Conservation (phyloP, 2,797 vertebrate species). For the Enteromius anoplus region DNA sequence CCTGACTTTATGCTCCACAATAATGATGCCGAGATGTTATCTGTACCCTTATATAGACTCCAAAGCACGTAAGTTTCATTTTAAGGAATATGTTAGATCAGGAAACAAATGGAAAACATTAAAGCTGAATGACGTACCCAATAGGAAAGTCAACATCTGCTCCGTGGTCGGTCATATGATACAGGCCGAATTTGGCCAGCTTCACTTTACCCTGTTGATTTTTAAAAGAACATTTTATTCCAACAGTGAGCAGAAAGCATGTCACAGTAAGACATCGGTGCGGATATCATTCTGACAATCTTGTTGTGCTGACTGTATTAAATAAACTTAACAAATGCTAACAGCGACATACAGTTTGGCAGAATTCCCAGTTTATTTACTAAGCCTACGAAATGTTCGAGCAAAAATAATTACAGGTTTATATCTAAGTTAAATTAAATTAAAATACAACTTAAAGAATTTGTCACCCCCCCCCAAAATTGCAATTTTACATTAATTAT, state of each 20-base stretch:
- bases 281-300: neutral
- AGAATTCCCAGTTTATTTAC: neutral
- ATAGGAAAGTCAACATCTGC: slow-evolving; percentile 97
- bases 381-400: neutral
- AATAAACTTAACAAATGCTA: neutral
- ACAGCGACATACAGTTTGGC: neutral
- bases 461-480: neutral
- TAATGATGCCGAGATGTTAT: slow-evolving; percentile 46
- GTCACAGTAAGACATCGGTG: neutral
- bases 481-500: neutral
- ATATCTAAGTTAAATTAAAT: neutral
- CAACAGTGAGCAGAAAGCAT: slow-evolving; percentile 20
- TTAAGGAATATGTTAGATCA: slow-evolving; percentile 46
- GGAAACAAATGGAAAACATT: slow-evolving; percentile 54
- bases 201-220: slow-evolving; percentile 87
- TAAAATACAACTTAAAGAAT: neutral
- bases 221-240: slow-evolving; percentile 36
- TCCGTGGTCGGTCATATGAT: slow-evolving; percentile 96
- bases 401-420: neutral
- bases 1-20: slow-evolving; percentile 17
- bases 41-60: slow-evolving; percentile 36
- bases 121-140: slow-evolving; percentile 78
- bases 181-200: slow-evolving; percentile 95
- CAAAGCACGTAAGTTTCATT: slow-evolving; percentile 36
- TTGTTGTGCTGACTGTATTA: neutral